Evolutionary conservation across 2,113 vertebrate species (phyloP).

Genomic region (Phyllostomus hastatus): DNA sequence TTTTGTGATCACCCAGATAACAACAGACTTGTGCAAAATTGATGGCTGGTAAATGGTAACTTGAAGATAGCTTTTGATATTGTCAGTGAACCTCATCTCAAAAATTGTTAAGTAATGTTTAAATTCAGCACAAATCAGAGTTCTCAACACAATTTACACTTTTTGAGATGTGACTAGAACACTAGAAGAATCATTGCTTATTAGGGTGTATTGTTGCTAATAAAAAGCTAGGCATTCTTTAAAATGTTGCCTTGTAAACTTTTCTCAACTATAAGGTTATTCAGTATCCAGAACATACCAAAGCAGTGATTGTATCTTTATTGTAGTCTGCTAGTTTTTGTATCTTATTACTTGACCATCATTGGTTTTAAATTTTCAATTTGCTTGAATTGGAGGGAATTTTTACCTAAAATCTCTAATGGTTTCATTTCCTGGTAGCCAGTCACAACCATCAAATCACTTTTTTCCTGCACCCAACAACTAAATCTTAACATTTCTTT

Average conservation of each 20-base stretch:
- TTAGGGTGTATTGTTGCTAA: neutral
- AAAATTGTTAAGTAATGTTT: conserved; percentile 38
- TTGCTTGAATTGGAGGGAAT: neutral
- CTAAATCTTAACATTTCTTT: neutral
- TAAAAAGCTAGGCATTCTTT: neutral
- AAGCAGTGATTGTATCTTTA: neutral
- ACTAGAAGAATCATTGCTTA: neutral
- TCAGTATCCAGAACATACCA: neutral
- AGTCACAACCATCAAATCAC: neutral
- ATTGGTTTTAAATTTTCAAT: conserved; percentile 12
- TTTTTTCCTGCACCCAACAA: neutral
- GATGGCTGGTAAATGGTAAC: neutral
- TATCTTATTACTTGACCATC: neutral
- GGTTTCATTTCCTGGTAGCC: neutral
- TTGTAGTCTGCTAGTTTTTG: neutral
- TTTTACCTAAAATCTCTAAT: conserved; percentile 4
- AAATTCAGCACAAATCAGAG: neutral
- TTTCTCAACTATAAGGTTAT: neutral
- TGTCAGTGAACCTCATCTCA: neutral
- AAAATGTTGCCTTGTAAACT: neutral
- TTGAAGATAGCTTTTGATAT: neutral
- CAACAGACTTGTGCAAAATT: neutral
- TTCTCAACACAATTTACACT: neutral
- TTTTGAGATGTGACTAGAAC: neutral
- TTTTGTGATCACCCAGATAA: conserved; percentile 10